Percentiles rank a stretch among this genome's conserved stretches.
Conservation (phyloP, 2,888 invertebrate species). For the Nasonia oneida region DNA sequence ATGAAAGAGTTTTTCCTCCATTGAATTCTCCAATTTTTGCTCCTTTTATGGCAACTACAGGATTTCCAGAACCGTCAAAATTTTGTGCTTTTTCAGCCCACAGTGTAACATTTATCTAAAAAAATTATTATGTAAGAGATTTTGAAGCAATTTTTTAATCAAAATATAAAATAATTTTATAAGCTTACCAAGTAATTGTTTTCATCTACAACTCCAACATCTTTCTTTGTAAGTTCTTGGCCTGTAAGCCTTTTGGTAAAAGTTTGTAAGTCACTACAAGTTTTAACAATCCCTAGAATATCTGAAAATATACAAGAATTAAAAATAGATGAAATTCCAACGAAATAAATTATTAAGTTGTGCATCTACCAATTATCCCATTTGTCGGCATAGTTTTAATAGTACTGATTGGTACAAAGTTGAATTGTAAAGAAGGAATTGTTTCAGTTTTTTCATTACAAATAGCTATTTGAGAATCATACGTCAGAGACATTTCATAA, state of each 20-base stretch:
- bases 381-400: slow-evolving; percentile 86
- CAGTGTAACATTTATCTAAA: slow-evolving; percentile 87
- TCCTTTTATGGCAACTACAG: slow-evolving; percentile 93
- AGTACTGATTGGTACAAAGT: slow-evolving; percentile 82
- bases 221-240: slow-evolving; percentile 93
- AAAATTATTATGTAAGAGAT: neutral
- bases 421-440: slow-evolving; percentile 86
- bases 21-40: slow-evolving; percentile 93
- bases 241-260: slow-evolving; percentile 88
- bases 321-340: neutral
- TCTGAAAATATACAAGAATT: slow-evolving; percentile 81
- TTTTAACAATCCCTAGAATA: slow-evolving; percentile 93
- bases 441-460: slow-evolving; percentile 79
- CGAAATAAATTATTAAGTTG: neutral
- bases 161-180: slow-evolving; percentile 18
- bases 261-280: slow-evolving; percentile 85
- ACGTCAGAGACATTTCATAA: slow-evolving; percentile 95
- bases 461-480: slow-evolving; percentile 84
- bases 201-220: slow-evolving; percentile 92
- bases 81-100: slow-evolving; percentile 95
- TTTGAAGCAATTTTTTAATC: slow-evolving; percentile 9
- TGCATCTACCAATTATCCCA: slow-evolving; percentile 85
- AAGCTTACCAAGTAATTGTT: slow-evolving; percentile 86
- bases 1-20: slow-evolving; percentile 87
- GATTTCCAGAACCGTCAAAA: slow-evolving; percentile 88